A percentile compares a stretch with the other conserved stretches of the same genome.
These are phyloP conservation scores for Notiomystis cincta DNA, from an alignment of 2,113 vertebrate species.

Conservation along the genomic window DNA sequence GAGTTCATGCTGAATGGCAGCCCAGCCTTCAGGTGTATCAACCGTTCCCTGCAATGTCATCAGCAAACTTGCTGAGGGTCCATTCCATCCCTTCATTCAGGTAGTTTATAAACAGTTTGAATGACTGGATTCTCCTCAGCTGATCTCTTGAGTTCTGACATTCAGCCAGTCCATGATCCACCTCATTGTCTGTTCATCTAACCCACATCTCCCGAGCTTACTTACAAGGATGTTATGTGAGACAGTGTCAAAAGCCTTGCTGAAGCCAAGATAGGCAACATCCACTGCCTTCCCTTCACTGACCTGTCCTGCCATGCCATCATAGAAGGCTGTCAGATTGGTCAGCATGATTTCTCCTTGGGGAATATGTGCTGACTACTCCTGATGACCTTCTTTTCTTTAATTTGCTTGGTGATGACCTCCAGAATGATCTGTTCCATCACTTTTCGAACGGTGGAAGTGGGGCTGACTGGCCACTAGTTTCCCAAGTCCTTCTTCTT, in stretches of 20 bases:
- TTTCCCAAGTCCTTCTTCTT: not conserved
- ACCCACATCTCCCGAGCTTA: not conserved
- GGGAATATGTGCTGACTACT: not conserved
- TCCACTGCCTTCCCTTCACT: not conserved
- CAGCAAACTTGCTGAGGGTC: not conserved
- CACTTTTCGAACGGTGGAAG: not conserved
- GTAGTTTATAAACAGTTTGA: not conserved
- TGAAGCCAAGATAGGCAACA: not conserved
- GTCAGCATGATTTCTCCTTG: not conserved
- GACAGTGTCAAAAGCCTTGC: not conserved
- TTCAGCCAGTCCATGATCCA: not conserved
- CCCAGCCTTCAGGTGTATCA: not conserved
- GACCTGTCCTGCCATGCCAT: fast-evolving
- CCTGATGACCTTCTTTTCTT: not conserved
- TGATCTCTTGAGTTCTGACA: not conserved
- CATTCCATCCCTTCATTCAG: not conserved
- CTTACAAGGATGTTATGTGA: not conserved
- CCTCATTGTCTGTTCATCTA: fast-evolving
- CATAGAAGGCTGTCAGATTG: not conserved
- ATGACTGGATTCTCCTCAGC: not conserved
- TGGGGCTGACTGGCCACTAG: not conserved
- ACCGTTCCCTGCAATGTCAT: not conserved
- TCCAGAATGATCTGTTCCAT: not conserved
- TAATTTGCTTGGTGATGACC: not conserved
- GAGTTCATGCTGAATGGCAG: not conserved